These are phyloP conservation scores for Zaprionus vittiger DNA, from an alignment of 1,140 invertebrate genomes.

Conservation along the genomic window DNA sequence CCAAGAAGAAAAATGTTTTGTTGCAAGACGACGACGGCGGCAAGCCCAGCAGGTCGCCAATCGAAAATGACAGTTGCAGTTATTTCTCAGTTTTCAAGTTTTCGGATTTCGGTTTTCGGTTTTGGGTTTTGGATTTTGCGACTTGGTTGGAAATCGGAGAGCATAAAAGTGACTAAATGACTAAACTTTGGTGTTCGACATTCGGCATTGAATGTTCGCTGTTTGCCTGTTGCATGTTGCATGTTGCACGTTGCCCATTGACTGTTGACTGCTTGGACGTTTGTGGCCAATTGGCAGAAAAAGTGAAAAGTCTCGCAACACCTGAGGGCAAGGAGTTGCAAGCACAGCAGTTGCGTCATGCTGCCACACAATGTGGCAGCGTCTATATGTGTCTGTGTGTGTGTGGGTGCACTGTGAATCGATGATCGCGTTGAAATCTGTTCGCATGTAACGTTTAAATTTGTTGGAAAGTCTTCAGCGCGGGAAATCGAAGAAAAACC, in stretches of 20 bases:
- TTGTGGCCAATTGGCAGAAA: constrained; percentile 61
- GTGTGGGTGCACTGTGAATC: constrained; percentile 73
- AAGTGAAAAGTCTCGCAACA: constrained; percentile 63
- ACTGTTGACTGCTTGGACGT: constrained; percentile 47
- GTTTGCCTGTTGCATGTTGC: constrained; percentile 29
- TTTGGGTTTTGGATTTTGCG: constrained; percentile 11
- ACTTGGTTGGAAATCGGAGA: constrained; percentile 53
- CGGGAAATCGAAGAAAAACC: constrained; percentile 4
- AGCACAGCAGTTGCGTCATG: constrained; percentile 46
- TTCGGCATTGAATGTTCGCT: constrained; percentile 46
- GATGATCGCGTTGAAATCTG: constrained; percentile 81
- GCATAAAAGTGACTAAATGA: constrained; percentile 70
- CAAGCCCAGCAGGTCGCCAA: constrained; percentile 79
- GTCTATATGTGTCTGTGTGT: constrained; percentile 38
- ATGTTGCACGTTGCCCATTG: constrained; percentile 45
- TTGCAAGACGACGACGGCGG: constrained; percentile 43
- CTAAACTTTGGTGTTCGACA: constrained; percentile 63
- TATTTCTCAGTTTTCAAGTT: constrained; percentile 52
- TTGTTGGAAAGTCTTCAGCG: constrained; percentile 61
- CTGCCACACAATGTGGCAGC: constrained; percentile 37
- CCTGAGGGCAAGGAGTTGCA: constrained; percentile 75
- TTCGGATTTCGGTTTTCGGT: background rate
- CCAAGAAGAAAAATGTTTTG: constrained; percentile 33
- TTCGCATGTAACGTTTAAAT: constrained; percentile 82
- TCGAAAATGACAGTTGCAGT: constrained; percentile 81